Conservation (phyloP, 2,113 vertebrate species). For the Sigmodon hispidus region DNA sequence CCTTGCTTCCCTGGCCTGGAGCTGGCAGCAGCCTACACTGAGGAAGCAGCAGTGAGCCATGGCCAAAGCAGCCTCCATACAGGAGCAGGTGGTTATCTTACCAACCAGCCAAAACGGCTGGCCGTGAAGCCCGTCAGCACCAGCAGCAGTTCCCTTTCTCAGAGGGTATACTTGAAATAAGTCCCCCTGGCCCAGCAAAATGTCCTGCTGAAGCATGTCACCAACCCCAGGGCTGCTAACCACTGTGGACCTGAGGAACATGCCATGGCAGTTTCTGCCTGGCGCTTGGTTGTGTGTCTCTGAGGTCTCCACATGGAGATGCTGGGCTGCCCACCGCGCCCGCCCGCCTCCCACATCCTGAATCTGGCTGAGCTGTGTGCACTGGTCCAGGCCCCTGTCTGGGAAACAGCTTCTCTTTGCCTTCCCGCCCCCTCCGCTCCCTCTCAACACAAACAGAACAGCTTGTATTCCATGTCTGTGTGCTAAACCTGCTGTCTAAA, state of each 20-base stretch:
- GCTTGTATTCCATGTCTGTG: slow-evolving; percentile 82
- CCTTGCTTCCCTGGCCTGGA: background rate
- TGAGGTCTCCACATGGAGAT: background rate
- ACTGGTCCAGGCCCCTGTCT: background rate
- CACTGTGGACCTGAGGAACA: background rate
- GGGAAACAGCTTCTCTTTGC: background rate
- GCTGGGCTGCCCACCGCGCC: background rate
- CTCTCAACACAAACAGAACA: slow-evolving; percentile 79
- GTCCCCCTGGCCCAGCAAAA: background rate
- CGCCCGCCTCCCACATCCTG: background rate
- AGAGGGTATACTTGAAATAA: background rate
- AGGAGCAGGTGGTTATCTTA: background rate
- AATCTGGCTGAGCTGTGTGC: background rate
- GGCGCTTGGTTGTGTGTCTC: background rate
- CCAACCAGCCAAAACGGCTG: background rate
- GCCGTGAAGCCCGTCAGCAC: background rate
- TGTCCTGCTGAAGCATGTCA: background rate
- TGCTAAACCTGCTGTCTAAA: slow-evolving; percentile 81
- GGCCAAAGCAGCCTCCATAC: background rate
- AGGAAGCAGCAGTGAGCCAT: background rate
- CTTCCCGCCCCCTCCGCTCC: background rate
- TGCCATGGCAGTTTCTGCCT: background rate
- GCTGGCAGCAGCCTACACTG: background rate
- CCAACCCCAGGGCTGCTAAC: background rate
- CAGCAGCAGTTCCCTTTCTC: background rate